Conservation (phyloP, 1,140 invertebrate species). For the Drosophila ironensis region DNA sequence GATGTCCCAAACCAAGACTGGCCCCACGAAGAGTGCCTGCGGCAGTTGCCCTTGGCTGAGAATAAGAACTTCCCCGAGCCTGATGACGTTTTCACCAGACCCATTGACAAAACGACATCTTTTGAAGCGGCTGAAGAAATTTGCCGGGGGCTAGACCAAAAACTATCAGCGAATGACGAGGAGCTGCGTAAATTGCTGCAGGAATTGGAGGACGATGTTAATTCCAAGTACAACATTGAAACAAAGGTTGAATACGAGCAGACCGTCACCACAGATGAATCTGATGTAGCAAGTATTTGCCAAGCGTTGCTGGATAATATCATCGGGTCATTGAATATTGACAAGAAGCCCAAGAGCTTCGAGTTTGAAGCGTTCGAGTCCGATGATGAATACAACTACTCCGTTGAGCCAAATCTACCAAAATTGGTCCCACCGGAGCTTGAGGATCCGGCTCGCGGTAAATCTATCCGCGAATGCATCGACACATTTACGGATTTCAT, state of each 20-base stretch:
- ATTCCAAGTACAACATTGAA: conserved; percentile 27
- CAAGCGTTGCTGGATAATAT: conserved; percentile 37
- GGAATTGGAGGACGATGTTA: conserved; percentile 52
- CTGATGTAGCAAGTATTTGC: conserved; percentile 7
- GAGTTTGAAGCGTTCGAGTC: conserved; percentile 60
- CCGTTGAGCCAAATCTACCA: conserved; percentile 39
- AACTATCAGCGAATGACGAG: conserved; percentile 49
- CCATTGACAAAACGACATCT: conserved; percentile 4
- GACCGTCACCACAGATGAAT: background rate
- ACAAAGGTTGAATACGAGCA: conserved; percentile 1
- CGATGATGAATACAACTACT: conserved; percentile 67
- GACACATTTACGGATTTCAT: conserved; percentile 48
- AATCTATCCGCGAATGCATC: conserved; percentile 55
- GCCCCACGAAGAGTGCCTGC: conserved; percentile 41
- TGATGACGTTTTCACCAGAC: background rate
- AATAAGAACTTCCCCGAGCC: background rate
- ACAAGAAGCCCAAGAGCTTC: conserved; percentile 36
- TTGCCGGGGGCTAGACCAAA: conserved; percentile 16
- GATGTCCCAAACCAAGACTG: conserved; percentile 44
- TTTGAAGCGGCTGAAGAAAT: conserved; percentile 36
- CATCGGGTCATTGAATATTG: conserved; percentile 32
- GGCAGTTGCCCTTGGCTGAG: conserved; percentile 27
- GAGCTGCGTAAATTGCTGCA: conserved; percentile 45
- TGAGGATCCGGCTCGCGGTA: conserved; percentile 52
- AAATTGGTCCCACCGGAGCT: conserved; percentile 24